Conservation (phyloP, 2,797 vertebrate species). For the Acanthis flammea region DNA sequence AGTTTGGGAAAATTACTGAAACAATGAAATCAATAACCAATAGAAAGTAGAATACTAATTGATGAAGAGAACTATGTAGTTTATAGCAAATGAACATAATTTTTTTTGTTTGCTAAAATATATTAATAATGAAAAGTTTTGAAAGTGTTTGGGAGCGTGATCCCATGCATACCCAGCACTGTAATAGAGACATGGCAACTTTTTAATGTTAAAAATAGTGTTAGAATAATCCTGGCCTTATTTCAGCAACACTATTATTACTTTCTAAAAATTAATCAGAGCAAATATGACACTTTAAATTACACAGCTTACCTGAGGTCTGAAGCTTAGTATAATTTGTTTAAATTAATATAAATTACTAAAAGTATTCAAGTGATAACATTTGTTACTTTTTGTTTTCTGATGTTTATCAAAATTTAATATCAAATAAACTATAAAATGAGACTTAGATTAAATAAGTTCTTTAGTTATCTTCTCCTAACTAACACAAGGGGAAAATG, state of each 20-base stretch:
- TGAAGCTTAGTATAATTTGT: neutral
- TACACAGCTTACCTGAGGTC: neutral
- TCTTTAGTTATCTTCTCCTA: neutral
- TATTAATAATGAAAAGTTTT: neutral
- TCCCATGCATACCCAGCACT: neutral
- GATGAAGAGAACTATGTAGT: neutral
- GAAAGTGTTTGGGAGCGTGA: neutral
- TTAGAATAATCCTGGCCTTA: neutral
- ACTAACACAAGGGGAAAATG: neutral
- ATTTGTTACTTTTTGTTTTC: neutral
- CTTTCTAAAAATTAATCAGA: neutral
- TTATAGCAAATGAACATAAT: neutral
- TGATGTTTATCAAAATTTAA: neutral
- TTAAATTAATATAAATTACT: neutral
- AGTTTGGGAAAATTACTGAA: neutral
- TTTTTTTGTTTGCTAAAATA: neutral
- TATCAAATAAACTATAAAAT: neutral
- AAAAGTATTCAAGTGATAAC: neutral
- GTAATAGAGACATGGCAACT: neutral
- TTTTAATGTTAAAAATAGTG: neutral
- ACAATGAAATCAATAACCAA: neutral
- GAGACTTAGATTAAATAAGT: neutral
- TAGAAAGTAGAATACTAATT: neutral
- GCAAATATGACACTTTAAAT: neutral
- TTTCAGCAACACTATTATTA: neutral